These are phyloP conservation scores for Gadus chalcogrammus DNA, from an alignment of 2,113 vertebrate genomes.

Conservation along the genomic window DNA sequence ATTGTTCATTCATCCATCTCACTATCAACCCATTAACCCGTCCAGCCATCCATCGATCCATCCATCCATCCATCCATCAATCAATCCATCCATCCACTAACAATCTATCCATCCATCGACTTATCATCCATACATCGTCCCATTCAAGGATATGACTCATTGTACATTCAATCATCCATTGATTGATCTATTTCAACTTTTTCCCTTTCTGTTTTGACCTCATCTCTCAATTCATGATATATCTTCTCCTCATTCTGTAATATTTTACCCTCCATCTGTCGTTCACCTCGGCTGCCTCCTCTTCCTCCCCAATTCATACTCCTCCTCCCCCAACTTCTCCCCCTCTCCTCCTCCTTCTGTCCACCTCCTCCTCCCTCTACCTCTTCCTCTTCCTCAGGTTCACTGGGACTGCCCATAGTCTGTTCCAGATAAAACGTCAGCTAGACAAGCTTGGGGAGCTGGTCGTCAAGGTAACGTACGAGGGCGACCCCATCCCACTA, in stretches of 20 bases:
- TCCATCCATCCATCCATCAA: too few relatives aligned
- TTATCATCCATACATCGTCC: too few relatives aligned
- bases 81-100: too few relatives aligned
- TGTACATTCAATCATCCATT: too few relatives aligned
- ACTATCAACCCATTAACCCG: background rate
- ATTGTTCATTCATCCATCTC: background rate
- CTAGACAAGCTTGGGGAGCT: constrained; percentile 92
- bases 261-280: too few relatives aligned
- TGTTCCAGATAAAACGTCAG: constrained; percentile 94
- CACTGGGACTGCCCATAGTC: constrained; percentile 86
- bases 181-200: background rate
- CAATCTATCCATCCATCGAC: too few relatives aligned
- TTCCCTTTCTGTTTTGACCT: too few relatives aligned
- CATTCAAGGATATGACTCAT: too few relatives aligned
- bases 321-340: background rate
- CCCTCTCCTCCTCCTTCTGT: background rate
- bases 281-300: background rate
- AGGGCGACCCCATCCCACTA: constrained; percentile 88
- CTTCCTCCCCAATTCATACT: background rate
- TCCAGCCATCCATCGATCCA: too few relatives aligned
- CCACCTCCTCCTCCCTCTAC: background rate
- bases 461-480: constrained; percentile 87
- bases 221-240: too few relatives aligned
- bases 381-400: constrained; percentile 73
- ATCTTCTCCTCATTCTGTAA: too few relatives aligned